These are phyloP conservation scores for Cyrtonyx montezumae DNA, from an alignment of 2,113 vertebrate species.

Conservation along the genomic window DNA sequence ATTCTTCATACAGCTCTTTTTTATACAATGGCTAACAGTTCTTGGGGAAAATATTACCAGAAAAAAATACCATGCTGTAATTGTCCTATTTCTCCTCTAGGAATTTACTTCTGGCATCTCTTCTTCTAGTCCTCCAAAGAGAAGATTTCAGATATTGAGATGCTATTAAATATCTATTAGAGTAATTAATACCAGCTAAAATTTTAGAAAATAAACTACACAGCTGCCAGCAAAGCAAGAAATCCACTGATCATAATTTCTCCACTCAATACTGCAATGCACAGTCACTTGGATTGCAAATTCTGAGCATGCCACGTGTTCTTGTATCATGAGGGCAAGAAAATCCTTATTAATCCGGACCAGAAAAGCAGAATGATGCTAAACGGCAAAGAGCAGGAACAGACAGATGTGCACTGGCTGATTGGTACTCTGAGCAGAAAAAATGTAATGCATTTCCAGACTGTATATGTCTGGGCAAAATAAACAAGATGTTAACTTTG, in stretches of 20 bases:
- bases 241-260: background rate
- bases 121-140: background rate
- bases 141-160: background rate
- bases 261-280: background rate
- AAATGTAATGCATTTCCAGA: background rate
- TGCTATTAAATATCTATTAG: background rate
- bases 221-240: background rate
- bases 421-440: background rate
- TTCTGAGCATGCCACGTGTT: background rate
- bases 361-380: background rate
- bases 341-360: slow-evolving; percentile 34
- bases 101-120: background rate
- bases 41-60: background rate
- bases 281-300: background rate
- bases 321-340: slow-evolving; percentile 19
- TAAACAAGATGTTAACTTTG: background rate
- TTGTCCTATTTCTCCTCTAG: background rate
- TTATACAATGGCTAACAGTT: background rate
- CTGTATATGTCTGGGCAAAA: background rate
- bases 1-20: background rate
- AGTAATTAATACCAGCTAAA: background rate
- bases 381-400: background rate
- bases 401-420: slow-evolving; percentile 11
- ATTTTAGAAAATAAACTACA: background rate
- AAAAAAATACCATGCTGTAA: background rate